Evolutionary conservation across 2,888 invertebrate species (phyloP), one percentile per base, ranked within the genome.

Genomic region (Icerya purchasi): DNA sequence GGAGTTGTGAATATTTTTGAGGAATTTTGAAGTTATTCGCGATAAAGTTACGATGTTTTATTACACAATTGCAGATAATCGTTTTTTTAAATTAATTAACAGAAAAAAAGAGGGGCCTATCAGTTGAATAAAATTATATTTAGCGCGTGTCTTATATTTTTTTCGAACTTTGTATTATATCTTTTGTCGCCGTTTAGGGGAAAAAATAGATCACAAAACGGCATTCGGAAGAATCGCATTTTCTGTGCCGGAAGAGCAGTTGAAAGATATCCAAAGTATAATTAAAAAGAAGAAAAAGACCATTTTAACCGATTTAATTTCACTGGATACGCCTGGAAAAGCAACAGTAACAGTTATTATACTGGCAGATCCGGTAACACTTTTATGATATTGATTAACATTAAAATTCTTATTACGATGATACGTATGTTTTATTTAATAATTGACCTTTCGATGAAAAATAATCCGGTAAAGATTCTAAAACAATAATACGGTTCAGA

Each of bases 181-280:
- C 50, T 49, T 10, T 10, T n/a, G n/a, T n/a, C n/a, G n/a, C n/a
- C n/a, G n/a, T n/a, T n/a, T 70, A 82, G 83, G 76, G 62, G 73
- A 70, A 56, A 73, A 79, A 36, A 76, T 97, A 2, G 79, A 92
- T 69, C 85, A 86, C 65, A 92, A 84, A 1, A 82, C 86, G 69
- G 93, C 93, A 0, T 96, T 87, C 74, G 97, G 97, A 0, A 80
- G 97, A 60, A 89, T 94, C 67, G 97, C 98, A 0, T 97, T 96
- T 73, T 81, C 92, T 0, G 84, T 89, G 65, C 93, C 94, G 0
- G 75, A 77, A 64, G 76, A 77, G 18, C 76, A 87, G 66, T 84
- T 93, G 67, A 79, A 83, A n/a, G 72, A 72, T 53, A 82, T 97
- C 56, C 82, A 90, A 68, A 73, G 80, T 63, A 78, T 76, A 64